A percentile compares a stretch with the other conserved stretches of the same genome.
phyloP scores from a whole-genome alignment of 2,888 invertebrate genomes.

The Diarsia mendica region DNA sequence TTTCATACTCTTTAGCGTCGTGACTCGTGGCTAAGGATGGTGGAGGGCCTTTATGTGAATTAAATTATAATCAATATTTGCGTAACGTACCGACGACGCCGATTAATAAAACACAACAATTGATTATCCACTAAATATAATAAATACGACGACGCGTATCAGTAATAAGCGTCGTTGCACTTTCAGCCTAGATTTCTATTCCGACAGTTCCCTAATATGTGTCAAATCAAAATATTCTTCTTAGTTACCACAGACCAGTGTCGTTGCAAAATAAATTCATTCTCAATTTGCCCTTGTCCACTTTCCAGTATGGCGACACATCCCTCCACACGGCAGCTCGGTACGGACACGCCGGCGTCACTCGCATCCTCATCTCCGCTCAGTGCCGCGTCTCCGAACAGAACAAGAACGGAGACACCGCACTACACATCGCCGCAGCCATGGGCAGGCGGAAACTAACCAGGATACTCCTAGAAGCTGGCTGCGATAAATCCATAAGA shows the following conservation, averaged over 20 bases:
- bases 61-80: too few relatives aligned
- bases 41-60: too few relatives aligned
- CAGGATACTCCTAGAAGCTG: slow-evolving; percentile 96
- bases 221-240: not conserved
- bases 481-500: slow-evolving; percentile 91
- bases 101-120: too few relatives aligned
- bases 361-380: slow-evolving; percentile 97
- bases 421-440: slow-evolving; percentile 97
- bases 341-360: slow-evolving; percentile 99
- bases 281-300: not conserved
- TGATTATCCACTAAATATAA: too few relatives aligned
- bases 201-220: too few relatives aligned
- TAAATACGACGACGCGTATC: too few relatives aligned
- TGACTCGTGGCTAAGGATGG: too few relatives aligned
- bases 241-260: not conserved
- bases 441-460: slow-evolving; percentile 98
- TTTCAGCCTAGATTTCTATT: not conserved
- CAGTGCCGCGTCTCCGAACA: slow-evolving; percentile 96
- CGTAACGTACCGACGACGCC: too few relatives aligned
- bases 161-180: too few relatives aligned
- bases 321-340: slow-evolving; percentile 98
- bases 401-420: slow-evolving; percentile 99
- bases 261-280: not conserved
- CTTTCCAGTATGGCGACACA: slow-evolving; percentile 97
- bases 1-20: too few relatives aligned